Conservation (phyloP, 1,140 invertebrate species). For the Propsilocerus akamusi region DNA sequence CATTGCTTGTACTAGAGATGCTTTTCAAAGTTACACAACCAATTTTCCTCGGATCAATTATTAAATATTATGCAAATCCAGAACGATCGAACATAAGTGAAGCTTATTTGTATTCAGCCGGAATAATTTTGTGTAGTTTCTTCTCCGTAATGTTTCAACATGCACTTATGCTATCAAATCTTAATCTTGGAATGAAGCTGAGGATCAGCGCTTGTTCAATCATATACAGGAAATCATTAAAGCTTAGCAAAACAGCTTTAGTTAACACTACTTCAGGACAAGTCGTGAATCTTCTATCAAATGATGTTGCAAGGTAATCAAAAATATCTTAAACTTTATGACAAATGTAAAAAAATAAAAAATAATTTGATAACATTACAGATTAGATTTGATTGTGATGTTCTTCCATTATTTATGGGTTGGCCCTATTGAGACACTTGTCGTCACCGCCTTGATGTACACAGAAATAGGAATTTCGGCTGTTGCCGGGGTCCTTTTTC, state of each 20-base stretch:
- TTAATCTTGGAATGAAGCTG: constrained; percentile 61
- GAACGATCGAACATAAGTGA: constrained; percentile 27
- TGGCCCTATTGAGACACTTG: constrained; percentile 59
- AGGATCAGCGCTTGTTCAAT: constrained; percentile 57
- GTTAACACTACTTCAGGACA: constrained; percentile 65
- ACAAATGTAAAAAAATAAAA: too few species aligned
- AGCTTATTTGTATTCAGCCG: constrained; percentile 43
- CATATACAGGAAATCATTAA: constrained; percentile 62
- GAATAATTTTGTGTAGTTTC: constrained; percentile 46
- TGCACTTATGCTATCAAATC: constrained; percentile 54
- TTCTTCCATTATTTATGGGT: constrained; percentile 63
- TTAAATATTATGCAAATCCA: constrained; percentile 42
- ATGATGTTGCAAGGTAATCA: constrained; percentile 68
- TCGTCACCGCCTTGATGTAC: constrained; percentile 61
- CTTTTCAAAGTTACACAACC: constrained; percentile 47
- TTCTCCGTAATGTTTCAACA: constrained; percentile 54
- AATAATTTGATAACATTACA: too few species aligned
- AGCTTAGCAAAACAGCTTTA: constrained; percentile 46
- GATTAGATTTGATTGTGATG: constrained; percentile 45
- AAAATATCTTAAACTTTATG: too few species aligned
- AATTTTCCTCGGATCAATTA: constrained; percentile 46
- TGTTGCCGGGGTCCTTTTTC: constrained; percentile 54
- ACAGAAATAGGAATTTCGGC: constrained; percentile 49
- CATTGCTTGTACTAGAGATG: constrained; percentile 21
- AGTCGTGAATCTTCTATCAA: constrained; percentile 82